Evolutionary conservation across 2,888 invertebrate species (phyloP), one percentile per base, ranked within the genome.

Genomic region (Frankliniella fusca): DNA sequence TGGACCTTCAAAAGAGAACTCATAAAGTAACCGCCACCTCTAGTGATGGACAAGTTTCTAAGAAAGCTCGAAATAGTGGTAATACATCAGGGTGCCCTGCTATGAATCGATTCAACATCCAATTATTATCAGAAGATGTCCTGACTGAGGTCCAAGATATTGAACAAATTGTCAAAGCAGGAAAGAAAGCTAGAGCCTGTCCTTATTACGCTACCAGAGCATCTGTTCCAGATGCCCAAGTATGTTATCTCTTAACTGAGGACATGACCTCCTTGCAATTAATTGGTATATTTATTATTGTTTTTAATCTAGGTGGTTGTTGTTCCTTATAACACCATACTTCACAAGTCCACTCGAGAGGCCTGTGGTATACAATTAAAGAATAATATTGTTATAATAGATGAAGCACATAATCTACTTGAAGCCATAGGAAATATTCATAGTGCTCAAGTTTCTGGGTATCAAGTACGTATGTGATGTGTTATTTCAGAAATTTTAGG

Each of bases 341-440:
- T 97, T 8, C 96, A 97, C 87, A 92, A 92, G 86, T 90, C 90
- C 23, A 95, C 96, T 0, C 90, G 97, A 83, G 90, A 92, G 85
- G 93, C 94, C 15, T 92, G 92, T 87, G 93, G 93, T 82, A 91
- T 95, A 83, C 89, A 91, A 82, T 87, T 95, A 38, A 92, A 93
- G 85, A 91, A 93, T 85, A 95, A 94, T 86, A 89, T 98, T 48
- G 90, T 99, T 0, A 94, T 99, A 83, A 90, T 96, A 27, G 99
- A 99, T 87, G 99, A 99, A 88, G 99, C 99, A 0, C 99, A 99
- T 86, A 99, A 99, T 88, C 90, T 99, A 1, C 89, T 98, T 15
- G 96, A 98, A 84, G 95, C 97, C 0, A 92, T 99, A 84, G 93
- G 94, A 84, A 93, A 93, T 86, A 95, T 98, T 85, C 93, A 98